Evolutionary conservation across 2,113 vertebrate species (phyloP).

Genomic region (Eclectus roratus): DNA sequence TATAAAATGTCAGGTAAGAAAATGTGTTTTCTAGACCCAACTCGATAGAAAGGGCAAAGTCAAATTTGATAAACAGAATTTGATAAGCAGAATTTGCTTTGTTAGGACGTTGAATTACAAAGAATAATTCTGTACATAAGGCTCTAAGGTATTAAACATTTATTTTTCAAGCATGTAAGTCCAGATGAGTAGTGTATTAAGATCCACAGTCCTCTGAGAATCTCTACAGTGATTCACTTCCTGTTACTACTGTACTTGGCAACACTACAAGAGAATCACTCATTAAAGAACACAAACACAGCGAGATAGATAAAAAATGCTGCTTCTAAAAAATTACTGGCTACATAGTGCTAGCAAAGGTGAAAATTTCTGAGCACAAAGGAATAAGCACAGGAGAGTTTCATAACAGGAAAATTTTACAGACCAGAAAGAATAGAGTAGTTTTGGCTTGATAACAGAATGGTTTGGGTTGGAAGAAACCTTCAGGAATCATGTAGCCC

Average conservation of each 20-base stretch:
- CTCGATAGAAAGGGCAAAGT: neutral
- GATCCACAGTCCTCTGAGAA: neutral
- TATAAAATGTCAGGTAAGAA: neutral
- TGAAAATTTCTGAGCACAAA: neutral
- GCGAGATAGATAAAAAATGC: rapidly evolving
- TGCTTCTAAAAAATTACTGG: neutral
- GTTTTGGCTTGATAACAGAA: neutral
- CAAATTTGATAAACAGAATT: neutral
- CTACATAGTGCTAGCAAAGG: neutral
- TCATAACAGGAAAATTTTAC: neutral
- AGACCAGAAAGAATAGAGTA: neutral
- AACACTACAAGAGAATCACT: neutral
- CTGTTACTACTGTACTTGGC: neutral
- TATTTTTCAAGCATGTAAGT: neutral
- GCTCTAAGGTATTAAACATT: neutral
- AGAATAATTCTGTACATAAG: neutral
- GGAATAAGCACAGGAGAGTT: neutral
- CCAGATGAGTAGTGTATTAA: neutral
- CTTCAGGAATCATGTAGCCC: neutral
- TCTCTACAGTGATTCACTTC: neutral
- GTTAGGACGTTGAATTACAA: neutral
- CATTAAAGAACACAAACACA: neutral
- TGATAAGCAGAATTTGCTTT: neutral
- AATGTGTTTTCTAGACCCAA: neutral
- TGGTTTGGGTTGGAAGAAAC: neutral